Evolutionary conservation across 2,113 vertebrate species (phyloP).

Genomic region (Sinocyclocheilus grahami): DNA sequence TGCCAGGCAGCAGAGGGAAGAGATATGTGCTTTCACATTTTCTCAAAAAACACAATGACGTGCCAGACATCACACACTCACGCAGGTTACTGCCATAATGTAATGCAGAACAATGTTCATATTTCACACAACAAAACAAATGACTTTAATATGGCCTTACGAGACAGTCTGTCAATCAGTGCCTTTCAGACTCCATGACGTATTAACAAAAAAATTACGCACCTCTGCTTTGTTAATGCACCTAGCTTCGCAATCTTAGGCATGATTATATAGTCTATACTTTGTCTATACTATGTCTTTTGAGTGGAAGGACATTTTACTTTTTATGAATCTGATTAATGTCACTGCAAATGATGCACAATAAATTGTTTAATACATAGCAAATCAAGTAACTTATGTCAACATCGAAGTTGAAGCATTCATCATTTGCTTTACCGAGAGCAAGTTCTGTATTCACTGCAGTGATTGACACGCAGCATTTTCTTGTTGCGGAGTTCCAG

Average conservation of each 20-base stretch:
- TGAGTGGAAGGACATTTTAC: not conserved
- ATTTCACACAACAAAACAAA: not conserved
- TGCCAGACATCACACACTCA: conserved; percentile 22
- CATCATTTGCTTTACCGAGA: not conserved
- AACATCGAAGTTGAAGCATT: not conserved
- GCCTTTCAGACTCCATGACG: not conserved
- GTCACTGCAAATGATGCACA: not conserved
- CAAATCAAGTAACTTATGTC: not conserved
- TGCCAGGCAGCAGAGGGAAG: conserved; percentile 72
- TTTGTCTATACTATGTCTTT: no score
- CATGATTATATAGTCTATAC: not conserved
- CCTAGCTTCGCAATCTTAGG: not conserved
- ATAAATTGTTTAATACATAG: not conserved
- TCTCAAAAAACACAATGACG: conserved; percentile 38
- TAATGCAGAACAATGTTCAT: not conserved
- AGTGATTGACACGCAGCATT: not conserved
- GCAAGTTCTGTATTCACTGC: not conserved
- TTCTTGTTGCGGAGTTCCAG: not conserved
- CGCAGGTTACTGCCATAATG: conserved; percentile 19
- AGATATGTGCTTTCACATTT: conserved; percentile 71
- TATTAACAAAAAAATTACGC: conserved; percentile 4
- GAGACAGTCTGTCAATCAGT: not conserved
- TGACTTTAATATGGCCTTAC: no score
- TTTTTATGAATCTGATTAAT: not conserved
- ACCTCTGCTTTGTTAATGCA: no score